Evolutionary conservation across 2,888 invertebrate genomes (phyloP).

Genomic region (Antitype chi): DNA sequence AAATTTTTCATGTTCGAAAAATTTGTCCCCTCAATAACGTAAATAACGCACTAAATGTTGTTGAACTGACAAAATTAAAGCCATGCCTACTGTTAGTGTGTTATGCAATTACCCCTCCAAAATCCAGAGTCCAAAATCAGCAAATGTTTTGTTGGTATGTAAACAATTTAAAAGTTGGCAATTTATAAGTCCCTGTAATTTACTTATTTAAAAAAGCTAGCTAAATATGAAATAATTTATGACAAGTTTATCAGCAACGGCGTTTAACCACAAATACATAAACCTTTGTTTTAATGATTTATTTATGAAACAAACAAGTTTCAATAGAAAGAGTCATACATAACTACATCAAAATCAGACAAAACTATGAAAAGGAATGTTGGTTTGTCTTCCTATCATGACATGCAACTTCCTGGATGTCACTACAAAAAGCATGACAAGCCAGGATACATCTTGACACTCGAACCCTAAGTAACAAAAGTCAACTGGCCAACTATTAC

Average conservation of each 20-base stretch:
- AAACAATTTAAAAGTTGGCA: not conserved
- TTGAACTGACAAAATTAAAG: too few species aligned
- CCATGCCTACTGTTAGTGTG: too few species aligned
- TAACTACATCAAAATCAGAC: conserved; percentile 19
- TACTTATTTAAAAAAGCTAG: not conserved
- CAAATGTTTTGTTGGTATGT: not conserved
- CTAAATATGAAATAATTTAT: not conserved
- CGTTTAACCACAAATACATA: conserved; percentile 24
- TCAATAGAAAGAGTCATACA: not conserved
- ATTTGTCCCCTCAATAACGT: too few species aligned
- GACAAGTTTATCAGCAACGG: not conserved
- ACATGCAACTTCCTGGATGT: conserved; percentile 49
- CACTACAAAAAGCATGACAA: conserved; percentile 56
- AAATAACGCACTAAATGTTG: too few species aligned
- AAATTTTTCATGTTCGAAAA: too few species aligned
- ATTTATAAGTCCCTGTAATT: not conserved
- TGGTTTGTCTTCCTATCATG: conserved; percentile 31
- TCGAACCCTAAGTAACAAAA: conserved; percentile 59
- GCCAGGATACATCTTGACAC: conserved; percentile 64
- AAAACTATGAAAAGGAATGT: conserved; percentile 29
- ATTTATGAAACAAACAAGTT: not conserved
- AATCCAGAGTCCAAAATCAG: not conserved
- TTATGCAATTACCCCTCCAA: too few species aligned
- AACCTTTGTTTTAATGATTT: conserved; percentile 9
- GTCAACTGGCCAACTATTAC: conserved; percentile 62